Percentiles rank a stretch among this genome's conserved stretches.
Evolutionary conservation across 2,797 vertebrate species (phyloP).

Genomic region (Columba guinea): DNA sequence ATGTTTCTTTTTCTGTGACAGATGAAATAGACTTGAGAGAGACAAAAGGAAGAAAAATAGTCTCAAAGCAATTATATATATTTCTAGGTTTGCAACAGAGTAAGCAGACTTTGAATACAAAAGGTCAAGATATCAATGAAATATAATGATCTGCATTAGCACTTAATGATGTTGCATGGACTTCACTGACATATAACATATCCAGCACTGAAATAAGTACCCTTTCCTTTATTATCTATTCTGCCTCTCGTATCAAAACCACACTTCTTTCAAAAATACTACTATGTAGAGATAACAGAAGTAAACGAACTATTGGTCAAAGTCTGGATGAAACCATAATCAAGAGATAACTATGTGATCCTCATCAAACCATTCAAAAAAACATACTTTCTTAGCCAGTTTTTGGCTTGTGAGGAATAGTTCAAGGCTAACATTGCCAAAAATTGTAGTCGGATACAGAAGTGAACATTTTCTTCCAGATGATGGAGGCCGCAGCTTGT

Average conservation of each 20-base stretch:
- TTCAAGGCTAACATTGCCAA: neutral
- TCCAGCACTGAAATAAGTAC: neutral
- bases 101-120: neutral
- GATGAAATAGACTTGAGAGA: neutral
- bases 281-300: neutral
- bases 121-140: neutral
- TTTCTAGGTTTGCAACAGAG: neutral
- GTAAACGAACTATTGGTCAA: neutral
- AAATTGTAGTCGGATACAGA: conserved; percentile 13
- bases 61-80: neutral
- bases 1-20: neutral
- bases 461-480: neutral
- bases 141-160: neutral
- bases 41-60: neutral
- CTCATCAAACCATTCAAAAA: neutral
- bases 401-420: neutral
- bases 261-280: neutral
- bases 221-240: neutral
- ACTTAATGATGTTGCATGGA: neutral
- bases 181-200: neutral
- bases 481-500: neutral
- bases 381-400: neutral
- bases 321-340: neutral
- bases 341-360: neutral
- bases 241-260: neutral